Percentiles rank a stretch among this genome's conserved stretches.
Evolutionary conservation across 1,140 invertebrate genomes (phyloP).

Genomic region (Leucophenga varia): DNA sequence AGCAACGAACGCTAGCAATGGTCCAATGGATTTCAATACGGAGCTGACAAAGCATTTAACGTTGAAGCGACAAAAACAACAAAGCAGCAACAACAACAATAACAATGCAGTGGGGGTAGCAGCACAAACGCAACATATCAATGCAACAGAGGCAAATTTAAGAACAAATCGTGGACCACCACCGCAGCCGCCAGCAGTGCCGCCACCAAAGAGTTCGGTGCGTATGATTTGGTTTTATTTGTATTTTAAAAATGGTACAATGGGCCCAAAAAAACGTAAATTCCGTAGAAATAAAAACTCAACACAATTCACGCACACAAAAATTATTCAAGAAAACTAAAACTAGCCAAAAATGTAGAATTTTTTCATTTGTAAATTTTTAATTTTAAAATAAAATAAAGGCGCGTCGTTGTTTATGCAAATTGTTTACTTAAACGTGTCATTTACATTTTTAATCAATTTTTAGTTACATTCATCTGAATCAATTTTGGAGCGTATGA

Average conservation of each 20-base stretch:
- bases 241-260: slow-evolving; percentile 19
- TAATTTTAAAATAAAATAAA: too few relatives aligned
- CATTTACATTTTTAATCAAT: slow-evolving; percentile 6
- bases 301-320: too few relatives aligned
- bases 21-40: slow-evolving; percentile 52
- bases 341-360: too few relatives aligned
- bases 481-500: slow-evolving; percentile 48
- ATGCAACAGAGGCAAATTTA: slow-evolving; percentile 55
- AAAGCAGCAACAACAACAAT: slow-evolving; percentile 28
- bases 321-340: too few relatives aligned
- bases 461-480: slow-evolving; percentile 30
- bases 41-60: slow-evolving; percentile 55
- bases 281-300: too few relatives aligned
- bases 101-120: slow-evolving; percentile 6
- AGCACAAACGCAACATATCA: slow-evolving; percentile 33
- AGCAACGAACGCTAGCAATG: too few relatives aligned
- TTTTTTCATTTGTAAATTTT: too few relatives aligned
- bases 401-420: too few relatives aligned
- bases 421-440: too few relatives aligned
- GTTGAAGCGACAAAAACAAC: slow-evolving; percentile 52
- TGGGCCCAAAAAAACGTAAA: neutral
- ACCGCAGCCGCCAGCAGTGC: slow-evolving; percentile 50
- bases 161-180: slow-evolving; percentile 55
- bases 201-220: slow-evolving; percentile 17
- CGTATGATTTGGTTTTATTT: too few relatives aligned